These are phyloP conservation scores for Dendroctonus valens DNA, from an alignment of 1,140 invertebrate species.

Conservation along the genomic window DNA sequence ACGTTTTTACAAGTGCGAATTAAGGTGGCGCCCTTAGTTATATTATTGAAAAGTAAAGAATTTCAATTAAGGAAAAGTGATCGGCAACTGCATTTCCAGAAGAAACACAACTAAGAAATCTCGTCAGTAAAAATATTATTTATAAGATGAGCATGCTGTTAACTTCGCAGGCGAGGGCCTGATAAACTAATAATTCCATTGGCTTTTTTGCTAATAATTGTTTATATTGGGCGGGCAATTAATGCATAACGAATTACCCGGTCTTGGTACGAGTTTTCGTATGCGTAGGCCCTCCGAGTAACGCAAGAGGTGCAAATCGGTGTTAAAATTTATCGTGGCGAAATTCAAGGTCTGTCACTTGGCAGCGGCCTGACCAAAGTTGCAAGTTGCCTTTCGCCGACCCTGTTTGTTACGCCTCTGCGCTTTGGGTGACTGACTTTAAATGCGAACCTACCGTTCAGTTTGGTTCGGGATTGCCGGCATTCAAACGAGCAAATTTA, in stretches of 20 bases:
- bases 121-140: too few species aligned
- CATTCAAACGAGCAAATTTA: neutral
- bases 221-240: too few species aligned
- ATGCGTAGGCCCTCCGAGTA: slow-evolving; percentile 17
- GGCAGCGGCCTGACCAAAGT: slow-evolving; percentile 20
- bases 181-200: too few species aligned
- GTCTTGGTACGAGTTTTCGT: slow-evolving; percentile 9
- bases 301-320: slow-evolving; percentile 23
- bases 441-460: slow-evolving; percentile 11
- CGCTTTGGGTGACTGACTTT: slow-evolving; percentile 29
- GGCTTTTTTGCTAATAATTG: too few species aligned
- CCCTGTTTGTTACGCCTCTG: slow-evolving; percentile 33
- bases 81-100: too few species aligned
- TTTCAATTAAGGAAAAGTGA: too few species aligned
- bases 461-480: slow-evolving; percentile 7
- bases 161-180: too few species aligned
- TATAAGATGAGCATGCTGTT: too few species aligned
- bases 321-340: slow-evolving; percentile 23
- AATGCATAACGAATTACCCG: neutral
- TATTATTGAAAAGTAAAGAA: too few species aligned
- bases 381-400: slow-evolving; percentile 32
- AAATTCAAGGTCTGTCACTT: slow-evolving; percentile 33
- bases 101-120: too few species aligned
- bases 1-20: too few species aligned
- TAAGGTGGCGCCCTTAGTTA: too few species aligned